phyloP scores from a whole-genome alignment of 2,797 vertebrate species.

The Hemitrygon akajei region DNA sequence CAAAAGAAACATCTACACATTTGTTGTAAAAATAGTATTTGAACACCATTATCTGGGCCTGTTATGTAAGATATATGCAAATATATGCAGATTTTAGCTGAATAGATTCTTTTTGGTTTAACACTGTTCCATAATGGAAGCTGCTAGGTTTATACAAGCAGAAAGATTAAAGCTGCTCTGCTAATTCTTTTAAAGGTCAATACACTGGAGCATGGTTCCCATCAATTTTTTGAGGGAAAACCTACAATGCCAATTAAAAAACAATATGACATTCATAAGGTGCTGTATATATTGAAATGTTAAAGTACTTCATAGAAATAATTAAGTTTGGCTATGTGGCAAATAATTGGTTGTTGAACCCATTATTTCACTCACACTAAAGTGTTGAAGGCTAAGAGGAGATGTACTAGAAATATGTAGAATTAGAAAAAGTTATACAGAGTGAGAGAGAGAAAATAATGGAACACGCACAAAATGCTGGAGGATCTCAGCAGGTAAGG shows the following conservation, averaged over 20 bases:
- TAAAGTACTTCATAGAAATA: background rate
- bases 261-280: background rate
- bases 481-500: too few species aligned
- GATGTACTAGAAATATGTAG: background rate
- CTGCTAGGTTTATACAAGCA: background rate
- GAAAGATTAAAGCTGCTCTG: background rate
- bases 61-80: conserved; percentile 28
- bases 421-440: background rate
- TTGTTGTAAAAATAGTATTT: background rate
- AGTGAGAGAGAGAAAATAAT: background rate
- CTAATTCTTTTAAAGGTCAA: background rate
- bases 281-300: background rate
- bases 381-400: background rate
- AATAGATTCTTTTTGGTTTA: background rate
- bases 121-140: background rate
- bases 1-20: background rate
- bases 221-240: background rate
- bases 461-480: background rate
- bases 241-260: background rate
- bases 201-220: background rate
- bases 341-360: background rate
- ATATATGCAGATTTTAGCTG: conserved; percentile 21
- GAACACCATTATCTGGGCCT: conserved; percentile 23
- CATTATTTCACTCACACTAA: background rate
- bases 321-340: background rate